Conservation (phyloP, 2,797 vertebrate genomes). For the Hippopotamyrus pictus region DNA sequence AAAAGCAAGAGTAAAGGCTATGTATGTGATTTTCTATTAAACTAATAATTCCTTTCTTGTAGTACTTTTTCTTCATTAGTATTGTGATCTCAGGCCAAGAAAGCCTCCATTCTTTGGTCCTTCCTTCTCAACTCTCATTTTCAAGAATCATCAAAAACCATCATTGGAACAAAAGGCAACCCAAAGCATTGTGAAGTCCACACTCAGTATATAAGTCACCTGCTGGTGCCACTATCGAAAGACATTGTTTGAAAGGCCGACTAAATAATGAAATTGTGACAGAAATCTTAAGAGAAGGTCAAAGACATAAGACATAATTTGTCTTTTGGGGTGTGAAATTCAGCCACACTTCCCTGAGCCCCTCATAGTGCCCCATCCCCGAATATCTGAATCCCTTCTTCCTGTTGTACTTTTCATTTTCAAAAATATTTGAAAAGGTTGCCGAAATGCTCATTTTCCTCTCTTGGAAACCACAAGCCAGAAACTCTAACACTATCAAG, state of each 20-base stretch:
- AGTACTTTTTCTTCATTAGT: neutral
- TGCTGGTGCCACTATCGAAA: slow-evolving; percentile 17
- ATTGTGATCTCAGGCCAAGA: neutral
- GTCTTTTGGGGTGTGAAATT: neutral
- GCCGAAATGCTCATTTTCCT: neutral
- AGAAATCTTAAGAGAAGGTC: neutral
- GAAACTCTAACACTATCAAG: neutral
- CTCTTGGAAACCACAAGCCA: neutral
- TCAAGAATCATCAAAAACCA: neutral
- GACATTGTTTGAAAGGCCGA: slow-evolving; percentile 17
- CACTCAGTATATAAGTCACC: slow-evolving; percentile 24
- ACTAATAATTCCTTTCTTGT: neutral
- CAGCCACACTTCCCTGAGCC: neutral
- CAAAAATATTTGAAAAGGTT: neutral
- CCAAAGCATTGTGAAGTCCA: slow-evolving; percentile 18
- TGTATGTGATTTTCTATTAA: neutral
- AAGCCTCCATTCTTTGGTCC: neutral
- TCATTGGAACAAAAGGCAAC: slow-evolving; percentile 21
- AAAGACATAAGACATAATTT: neutral
- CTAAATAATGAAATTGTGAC: neutral
- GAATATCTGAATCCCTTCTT: neutral
- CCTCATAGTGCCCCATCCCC: neutral
- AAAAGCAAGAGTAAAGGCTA: neutral
- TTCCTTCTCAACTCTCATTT: neutral
- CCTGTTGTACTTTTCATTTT: neutral